Base-by-base conservation (phyloP, 1,140 invertebrate genomes). In the Drosophila insularis region DNA sequence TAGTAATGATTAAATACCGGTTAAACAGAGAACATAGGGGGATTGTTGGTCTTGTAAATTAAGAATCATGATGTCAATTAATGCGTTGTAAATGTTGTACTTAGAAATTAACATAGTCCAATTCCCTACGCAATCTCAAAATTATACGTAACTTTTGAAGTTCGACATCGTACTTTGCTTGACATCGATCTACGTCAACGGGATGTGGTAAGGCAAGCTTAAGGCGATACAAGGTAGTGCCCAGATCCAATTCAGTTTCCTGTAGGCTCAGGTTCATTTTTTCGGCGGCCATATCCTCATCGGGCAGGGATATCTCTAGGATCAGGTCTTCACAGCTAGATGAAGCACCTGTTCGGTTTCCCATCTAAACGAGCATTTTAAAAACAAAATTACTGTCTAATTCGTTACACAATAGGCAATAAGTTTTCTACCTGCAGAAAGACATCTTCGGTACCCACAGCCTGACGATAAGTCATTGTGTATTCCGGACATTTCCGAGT, bases 321-420 rank as follows among this genome's bases (percentile, higher is more conserved):
- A 97, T 93, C 90, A 98, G 94, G 91, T 96, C 95, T 90, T 98
- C 97, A 90, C 97, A 98, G 86, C 97, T 98, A 0, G 96, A 93
- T 1, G 96, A 96, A 0, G 94, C 92, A 31, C 96, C 94, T 7
- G 95, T 97, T 92, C 97, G 98, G 65, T 95, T 95, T 0, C 96
- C 95, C 94, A 98, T 96, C 96, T 97, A 82, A 37, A 46, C 62
- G 11, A 6, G 6, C 1, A 60, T 62, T 71, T 39, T 17, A 37
- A 14, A 2, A 32, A 13, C 62, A 17, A 19, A 14, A 10, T 60
- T 60, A 53, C 32, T 1, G 21, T 21, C 6, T 13, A 56, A 23
- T 53, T 23, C 50, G 19, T 14, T 23, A 32, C 4, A n/a, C 17
- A n/a, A 6, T 0, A n/a, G 11, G 5, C 3, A 10, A 2, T 0